Evolutionary conservation across 2,797 vertebrate genomes (phyloP), one percentile per base, ranked within the genome.

Genomic region (Oreochromis grahami): DNA sequence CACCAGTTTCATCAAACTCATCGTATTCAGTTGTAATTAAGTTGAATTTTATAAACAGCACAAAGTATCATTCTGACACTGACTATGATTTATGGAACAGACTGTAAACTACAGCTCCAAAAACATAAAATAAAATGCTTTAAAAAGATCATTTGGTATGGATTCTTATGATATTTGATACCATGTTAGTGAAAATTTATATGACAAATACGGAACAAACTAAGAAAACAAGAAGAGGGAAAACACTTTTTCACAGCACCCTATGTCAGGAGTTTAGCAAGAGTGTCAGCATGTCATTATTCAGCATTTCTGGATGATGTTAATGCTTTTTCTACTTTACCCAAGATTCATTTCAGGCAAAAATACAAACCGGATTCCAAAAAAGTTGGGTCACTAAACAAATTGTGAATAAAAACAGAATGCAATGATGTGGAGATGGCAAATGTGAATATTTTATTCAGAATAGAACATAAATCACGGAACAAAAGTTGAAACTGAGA

Each of bases 21-120:
- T 45, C 0, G 1, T 45, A 72, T 72, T 72, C 41, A 5, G 1
- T 7, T 7, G 21, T 11, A 29, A 72, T 0, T 6, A 21, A 68
- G 60, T 65, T 65, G 60, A 41, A 38, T 65, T 65, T 65, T 36
- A 36, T n/a, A 60, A 60, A 34, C 17, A 36, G 58, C 21, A 70
- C 38, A 70, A 45, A 70, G 41, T 26, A 70, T 45, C 24, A 21
- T 45, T 70, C 41, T 45, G 14, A 70, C 41, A 70, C 65, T 4
- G 63, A 26, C 13, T 10, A 2, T 15, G 12, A 70, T 17, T 70
- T 70, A 70, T 26, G 13, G 63, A 43, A 68, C 38, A 68, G 13
- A 9, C 13, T 43, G 3, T 68, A 68, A 70, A 43, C 21, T 43
- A 70, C 5, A 11, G 14, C 21, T 26, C 38, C 5, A 43, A 70